Evolutionary conservation across 2,113 vertebrate species (phyloP), one percentile per base, ranked within the genome.

Genomic region (Echinops telfairi): DNA sequence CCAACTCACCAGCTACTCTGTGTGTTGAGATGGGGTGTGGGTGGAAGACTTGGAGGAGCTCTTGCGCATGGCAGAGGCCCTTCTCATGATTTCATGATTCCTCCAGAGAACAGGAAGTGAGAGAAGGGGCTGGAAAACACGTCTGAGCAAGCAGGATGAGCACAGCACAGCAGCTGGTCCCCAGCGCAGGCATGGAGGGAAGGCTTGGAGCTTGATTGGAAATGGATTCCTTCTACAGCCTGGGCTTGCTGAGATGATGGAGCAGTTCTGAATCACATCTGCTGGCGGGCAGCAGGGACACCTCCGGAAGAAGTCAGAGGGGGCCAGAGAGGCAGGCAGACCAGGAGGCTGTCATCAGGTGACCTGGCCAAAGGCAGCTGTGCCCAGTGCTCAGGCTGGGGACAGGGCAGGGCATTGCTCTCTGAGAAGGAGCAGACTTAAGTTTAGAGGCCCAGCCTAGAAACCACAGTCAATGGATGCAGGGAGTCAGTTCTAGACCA

Each of bases 141-240:
- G 2, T 82, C 53, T 86, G 68, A 71, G 75, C 73, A 53, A 53
- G 31, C 6, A 78, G 70, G 68, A 57, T 38, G 10, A 29, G 20
- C 11, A 14, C 10, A 6, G 4, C 11, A 14, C 31, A 15, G n/a
- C 20, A 47, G 33, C 0, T 0, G 29, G 81, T 25, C n/a, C 81
- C 23, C 20, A 77, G 40, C 60, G 17, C 12, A 71, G 57, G 70
- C 1, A 4, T 47, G 27, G 38, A 19, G 6, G 38, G 16, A 47
- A 60, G 27, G 14, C 0, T 19, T 25, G 57, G 29, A 15, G 19
- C 15, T 57, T 53, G 36, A 31, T 38, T n/a, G 75, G 38, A 73
- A 90, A 36, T 19, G 25, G 6, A 80, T 53, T 70, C 1, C 2
- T 8, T 22, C 20, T 3, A 6, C 22, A 80, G 82, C 27, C 75